Conservation (phyloP, 2,113 vertebrate genomes). For the Sceloporus undulatus region DNA sequence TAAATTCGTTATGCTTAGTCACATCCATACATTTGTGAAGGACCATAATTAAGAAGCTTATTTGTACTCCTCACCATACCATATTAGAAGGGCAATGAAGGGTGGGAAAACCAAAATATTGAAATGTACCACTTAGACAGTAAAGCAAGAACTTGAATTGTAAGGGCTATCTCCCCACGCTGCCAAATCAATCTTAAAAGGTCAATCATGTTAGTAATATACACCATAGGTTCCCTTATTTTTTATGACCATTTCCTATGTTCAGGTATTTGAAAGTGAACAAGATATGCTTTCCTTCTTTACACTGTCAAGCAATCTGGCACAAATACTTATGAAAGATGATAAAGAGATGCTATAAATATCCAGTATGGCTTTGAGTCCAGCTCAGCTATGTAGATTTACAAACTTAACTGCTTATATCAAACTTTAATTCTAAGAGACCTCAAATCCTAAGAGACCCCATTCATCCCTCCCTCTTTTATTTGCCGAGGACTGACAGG, state of each 20-base stretch:
- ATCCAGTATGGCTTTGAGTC: background rate
- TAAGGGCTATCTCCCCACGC: too few species aligned
- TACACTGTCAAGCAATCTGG: background rate
- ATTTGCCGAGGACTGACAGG: constrained; percentile 18
- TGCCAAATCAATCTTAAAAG: background rate
- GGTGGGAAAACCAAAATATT: constrained; percentile 26
- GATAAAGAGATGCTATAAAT: background rate
- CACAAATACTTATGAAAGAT: too few species aligned
- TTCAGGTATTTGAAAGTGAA: rapidly evolving
- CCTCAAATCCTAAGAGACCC: background rate
- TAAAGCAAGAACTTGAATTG: background rate
- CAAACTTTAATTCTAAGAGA: constrained; percentile 10
- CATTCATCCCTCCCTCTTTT: constrained; percentile 25
- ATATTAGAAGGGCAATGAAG: background rate
- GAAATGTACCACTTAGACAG: background rate
- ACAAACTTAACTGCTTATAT: constrained; percentile 20
- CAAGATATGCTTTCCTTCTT: background rate
- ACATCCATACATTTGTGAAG: constrained; percentile 54
- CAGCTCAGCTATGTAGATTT: background rate
- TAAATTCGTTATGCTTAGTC: constrained; percentile 57
- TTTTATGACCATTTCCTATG: background rate
- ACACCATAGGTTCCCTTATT: background rate
- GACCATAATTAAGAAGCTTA: constrained; percentile 52
- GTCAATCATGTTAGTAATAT: background rate
- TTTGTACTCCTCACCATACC: constrained; percentile 36